These are phyloP conservation scores for fruit fly (Drosophila melanogaster) DNA, from an alignment of 1,140 invertebrate species.

Conservation along the genomic window DNA sequence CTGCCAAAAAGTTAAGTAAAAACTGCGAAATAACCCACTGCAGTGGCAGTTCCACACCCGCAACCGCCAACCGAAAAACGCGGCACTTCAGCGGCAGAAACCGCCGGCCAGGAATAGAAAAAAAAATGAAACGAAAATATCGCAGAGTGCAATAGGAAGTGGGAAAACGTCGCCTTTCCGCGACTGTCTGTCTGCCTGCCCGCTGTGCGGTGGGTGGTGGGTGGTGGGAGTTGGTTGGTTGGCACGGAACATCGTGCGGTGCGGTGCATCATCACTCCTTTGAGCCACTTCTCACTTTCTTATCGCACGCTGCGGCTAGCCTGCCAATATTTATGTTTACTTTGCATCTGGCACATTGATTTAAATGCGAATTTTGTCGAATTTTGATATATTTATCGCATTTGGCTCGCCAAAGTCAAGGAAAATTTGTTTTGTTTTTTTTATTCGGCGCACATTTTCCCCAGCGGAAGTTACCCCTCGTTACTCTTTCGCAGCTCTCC, in stretches of 20 bases:
- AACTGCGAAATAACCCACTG: slow-evolving; percentile 41
- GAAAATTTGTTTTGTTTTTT: slow-evolving; percentile 60
- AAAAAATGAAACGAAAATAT: slow-evolving; percentile 24
- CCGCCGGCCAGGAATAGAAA: slow-evolving; percentile 6
- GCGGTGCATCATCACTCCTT: slow-evolving; percentile 26
- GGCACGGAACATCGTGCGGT: no score
- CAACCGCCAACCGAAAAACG: not conserved
- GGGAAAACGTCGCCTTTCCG: slow-evolving; percentile 67
- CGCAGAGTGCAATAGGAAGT: slow-evolving; percentile 64
- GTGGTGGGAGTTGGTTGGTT: not conserved
- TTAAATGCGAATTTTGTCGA: slow-evolving; percentile 59
- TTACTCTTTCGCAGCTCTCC: slow-evolving; percentile 29
- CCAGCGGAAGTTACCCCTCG: slow-evolving; percentile 59
- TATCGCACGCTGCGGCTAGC: slow-evolving; percentile 55
- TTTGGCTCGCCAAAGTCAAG: slow-evolving; percentile 49
- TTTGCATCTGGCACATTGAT: slow-evolving; percentile 74
- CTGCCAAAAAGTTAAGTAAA: slow-evolving; percentile 39
- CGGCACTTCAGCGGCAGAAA: slow-evolving; percentile 28
- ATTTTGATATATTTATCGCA: slow-evolving; percentile 73
- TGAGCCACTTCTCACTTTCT: slow-evolving; percentile 31
- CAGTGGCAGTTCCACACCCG: slow-evolving; percentile 11
- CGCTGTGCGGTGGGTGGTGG: slow-evolving; percentile 17
- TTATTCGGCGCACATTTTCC: slow-evolving; percentile 28
- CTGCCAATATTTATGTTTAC: slow-evolving; percentile 78
- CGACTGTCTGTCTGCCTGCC: slow-evolving; percentile 39